Percentiles rank a stretch among this genome's conserved stretches.
Conservation (phyloP, 2,888 invertebrate genomes). For the Agrochola circellaris region DNA sequence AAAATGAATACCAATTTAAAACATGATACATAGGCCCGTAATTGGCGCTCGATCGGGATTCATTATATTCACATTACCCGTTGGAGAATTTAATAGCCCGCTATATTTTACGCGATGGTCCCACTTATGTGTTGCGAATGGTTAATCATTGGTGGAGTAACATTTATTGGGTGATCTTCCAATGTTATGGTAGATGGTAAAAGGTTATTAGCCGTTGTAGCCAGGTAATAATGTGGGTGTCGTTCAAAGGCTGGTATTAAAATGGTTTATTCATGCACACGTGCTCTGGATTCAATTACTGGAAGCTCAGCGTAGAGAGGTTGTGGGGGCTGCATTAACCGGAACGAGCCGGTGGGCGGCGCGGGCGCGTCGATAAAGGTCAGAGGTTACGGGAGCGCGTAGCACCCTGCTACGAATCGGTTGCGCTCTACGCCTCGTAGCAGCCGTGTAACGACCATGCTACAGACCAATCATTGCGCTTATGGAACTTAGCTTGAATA, state of each 20-base stretch:
- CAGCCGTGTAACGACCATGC: slow-evolving; percentile 65
- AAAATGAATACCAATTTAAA: slow-evolving; percentile 64
- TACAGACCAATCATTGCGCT: slow-evolving; percentile 48
- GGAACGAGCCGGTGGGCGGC: slow-evolving; percentile 66
- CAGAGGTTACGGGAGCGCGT: slow-evolving; percentile 75
- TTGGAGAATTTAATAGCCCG: slow-evolving; percentile 71
- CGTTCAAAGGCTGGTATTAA: slow-evolving; percentile 62
- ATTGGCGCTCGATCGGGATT: slow-evolving; percentile 74
- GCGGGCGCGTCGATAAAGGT: slow-evolving; percentile 75
- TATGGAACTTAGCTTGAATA: slow-evolving; percentile 36
- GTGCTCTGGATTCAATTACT: slow-evolving; percentile 81
- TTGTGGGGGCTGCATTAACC: slow-evolving; percentile 69
- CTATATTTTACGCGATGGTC: slow-evolving; percentile 34
- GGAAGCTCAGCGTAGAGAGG: slow-evolving; percentile 67
- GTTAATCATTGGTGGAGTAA: slow-evolving; percentile 36
- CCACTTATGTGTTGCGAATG: slow-evolving; percentile 27
- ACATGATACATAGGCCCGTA: slow-evolving; percentile 74
- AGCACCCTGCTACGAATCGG: slow-evolving; percentile 75
- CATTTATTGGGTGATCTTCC: slow-evolving; percentile 51
- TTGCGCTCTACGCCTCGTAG: slow-evolving; percentile 72
- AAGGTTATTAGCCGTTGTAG: slow-evolving; percentile 44
- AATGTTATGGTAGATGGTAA: slow-evolving; percentile 32
- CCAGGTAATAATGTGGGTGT: slow-evolving; percentile 51
- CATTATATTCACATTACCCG: slow-evolving; percentile 77
- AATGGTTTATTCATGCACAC: slow-evolving; percentile 82